Evolutionary conservation across 2,888 invertebrate genomes (phyloP).

Genomic region (Habroteleia sp.): DNA sequence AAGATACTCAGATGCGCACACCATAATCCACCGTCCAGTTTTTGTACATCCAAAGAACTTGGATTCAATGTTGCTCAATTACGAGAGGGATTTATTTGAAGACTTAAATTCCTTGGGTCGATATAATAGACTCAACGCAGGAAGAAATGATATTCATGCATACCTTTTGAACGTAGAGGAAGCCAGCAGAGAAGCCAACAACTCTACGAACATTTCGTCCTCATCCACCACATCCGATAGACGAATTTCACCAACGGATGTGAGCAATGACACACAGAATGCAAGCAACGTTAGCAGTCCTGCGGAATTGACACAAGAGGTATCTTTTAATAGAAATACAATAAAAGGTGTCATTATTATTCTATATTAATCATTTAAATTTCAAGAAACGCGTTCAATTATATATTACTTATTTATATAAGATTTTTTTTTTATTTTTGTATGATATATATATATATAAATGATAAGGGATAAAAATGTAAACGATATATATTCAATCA

Average conservation of each 20-base stretch:
- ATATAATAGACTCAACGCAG: conserved; percentile 82
- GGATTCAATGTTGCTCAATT: conserved; percentile 86
- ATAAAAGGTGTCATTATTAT: no score
- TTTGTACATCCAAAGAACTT: conserved; percentile 88
- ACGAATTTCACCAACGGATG: conserved; percentile 69
- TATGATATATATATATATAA: no score
- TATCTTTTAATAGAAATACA: conserved; percentile 67
- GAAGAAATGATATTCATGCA: conserved; percentile 83
- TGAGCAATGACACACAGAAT: conserved; percentile 67
- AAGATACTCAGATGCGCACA: no score
- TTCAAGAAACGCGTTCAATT: no score
- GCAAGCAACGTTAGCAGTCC: conserved; percentile 68
- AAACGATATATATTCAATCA: no score
- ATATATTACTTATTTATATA: no score
- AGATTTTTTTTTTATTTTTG: no score
- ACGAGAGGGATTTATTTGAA: conserved; percentile 88
- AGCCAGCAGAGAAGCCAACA: conserved; percentile 68
- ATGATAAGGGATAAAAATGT: no score
- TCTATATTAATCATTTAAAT: no score
- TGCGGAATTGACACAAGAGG: conserved; percentile 81
- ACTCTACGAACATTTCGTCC: conserved; percentile 3
- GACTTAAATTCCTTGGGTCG: conserved; percentile 88
- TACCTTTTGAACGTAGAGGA: conserved; percentile 85
- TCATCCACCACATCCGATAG: conserved; percentile 66
- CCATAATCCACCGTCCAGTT: conserved; percentile 83